phyloP scores from a whole-genome alignment of 2,113 vertebrate species.

The Lepidothrix coronata region DNA sequence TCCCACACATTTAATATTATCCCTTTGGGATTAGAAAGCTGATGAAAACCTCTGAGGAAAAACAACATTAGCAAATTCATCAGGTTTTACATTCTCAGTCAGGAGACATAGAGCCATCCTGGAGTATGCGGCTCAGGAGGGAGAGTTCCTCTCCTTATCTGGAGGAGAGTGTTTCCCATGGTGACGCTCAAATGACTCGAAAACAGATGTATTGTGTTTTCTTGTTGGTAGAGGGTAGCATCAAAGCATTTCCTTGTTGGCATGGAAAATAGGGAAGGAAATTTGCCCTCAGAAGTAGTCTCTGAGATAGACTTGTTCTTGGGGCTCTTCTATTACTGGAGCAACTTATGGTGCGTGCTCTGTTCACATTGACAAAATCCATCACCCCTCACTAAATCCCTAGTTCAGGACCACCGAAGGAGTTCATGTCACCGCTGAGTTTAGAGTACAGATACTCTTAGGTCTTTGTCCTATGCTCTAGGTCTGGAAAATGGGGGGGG shows the following conservation, averaged over 20 bases:
- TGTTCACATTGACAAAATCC: not conserved
- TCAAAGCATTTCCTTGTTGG: not conserved
- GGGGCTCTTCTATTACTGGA: not conserved
- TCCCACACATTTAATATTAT: not conserved
- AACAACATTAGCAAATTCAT: not conserved
- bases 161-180: not conserved
- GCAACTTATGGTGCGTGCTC: not conserved
- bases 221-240: not conserved
- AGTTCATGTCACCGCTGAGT: not conserved
- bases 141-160: not conserved
- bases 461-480: not conserved
- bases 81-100: fast-evolving
- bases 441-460: not conserved
- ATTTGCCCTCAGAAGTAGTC: not conserved
- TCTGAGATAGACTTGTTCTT: not conserved
- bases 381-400: fast-evolving
- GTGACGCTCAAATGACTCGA: not conserved
- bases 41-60: not conserved
- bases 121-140: not conserved
- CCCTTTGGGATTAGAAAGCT: not conserved
- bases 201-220: not conserved
- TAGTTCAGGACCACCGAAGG: not conserved
- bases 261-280: not conserved
- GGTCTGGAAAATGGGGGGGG: not conserved
- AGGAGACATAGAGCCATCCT: not conserved